Evolutionary conservation across 2,113 vertebrate genomes (phyloP).

Genomic region (Cathartes aura): DNA sequence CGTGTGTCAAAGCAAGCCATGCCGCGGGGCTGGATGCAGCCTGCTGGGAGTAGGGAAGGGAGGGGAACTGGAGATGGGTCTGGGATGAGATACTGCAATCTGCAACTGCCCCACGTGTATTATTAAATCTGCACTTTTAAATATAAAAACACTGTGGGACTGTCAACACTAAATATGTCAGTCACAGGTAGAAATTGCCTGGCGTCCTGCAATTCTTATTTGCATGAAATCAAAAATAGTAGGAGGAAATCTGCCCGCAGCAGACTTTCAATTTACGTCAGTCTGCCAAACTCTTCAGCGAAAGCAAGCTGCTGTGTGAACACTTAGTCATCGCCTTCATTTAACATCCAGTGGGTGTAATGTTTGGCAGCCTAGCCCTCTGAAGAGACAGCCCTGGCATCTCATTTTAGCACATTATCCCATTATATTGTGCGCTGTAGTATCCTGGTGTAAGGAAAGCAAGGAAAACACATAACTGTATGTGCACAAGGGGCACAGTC

Average conservation of each 20-base stretch:
- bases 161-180: conserved; percentile 64
- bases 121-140: neutral
- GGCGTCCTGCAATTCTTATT: conserved; percentile 51
- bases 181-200: conserved; percentile 58
- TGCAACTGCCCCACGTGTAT: neutral
- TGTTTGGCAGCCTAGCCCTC: conserved; percentile 62
- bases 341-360: conserved; percentile 67
- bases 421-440: neutral
- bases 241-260: conserved; percentile 69
- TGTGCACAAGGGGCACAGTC: neutral
- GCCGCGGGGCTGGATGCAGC: neutral
- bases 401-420: conserved; percentile 56
- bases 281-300: conserved; percentile 55
- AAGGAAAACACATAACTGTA: neutral
- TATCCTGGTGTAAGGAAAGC: conserved; percentile 9
- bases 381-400: conserved; percentile 39
- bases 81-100: neutral
- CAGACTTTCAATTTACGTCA: conserved; percentile 72
- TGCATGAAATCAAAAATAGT: conserved; percentile 71
- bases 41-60: neutral
- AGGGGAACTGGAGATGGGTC: neutral
- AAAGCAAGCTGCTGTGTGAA: conserved; percentile 52
- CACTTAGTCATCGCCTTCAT: conserved; percentile 64
- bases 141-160: conserved; percentile 46
- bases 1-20: neutral